Percentiles rank a stretch among this genome's conserved stretches.
These are phyloP conservation scores for Peromyscus aztecus DNA, from an alignment of 2,797 vertebrate genomes.

Conservation along the genomic window DNA sequence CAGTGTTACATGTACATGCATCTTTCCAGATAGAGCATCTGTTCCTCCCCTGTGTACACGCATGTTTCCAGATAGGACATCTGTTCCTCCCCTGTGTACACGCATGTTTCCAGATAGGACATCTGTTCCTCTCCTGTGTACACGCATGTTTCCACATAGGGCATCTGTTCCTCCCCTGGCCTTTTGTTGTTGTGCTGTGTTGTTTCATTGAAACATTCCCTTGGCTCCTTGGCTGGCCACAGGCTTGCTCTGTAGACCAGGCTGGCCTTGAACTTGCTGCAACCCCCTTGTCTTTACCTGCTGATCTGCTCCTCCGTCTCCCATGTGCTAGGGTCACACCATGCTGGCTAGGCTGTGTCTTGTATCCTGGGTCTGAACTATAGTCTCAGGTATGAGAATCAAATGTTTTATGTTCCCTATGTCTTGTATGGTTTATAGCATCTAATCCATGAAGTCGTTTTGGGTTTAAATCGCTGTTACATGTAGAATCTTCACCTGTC, in stretches of 20 bases:
- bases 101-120: neutral
- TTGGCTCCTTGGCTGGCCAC: neutral
- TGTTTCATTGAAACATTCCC: neutral
- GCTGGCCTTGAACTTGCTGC: neutral
- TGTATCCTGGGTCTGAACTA: neutral
- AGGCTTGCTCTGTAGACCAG: neutral
- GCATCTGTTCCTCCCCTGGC: neutral
- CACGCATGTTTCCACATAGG: no score
- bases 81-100: no score
- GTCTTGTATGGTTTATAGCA: neutral
- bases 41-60: no score
- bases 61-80: no score
- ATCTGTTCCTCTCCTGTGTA: neutral
- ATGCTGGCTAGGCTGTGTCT: neutral
- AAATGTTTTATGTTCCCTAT: neutral
- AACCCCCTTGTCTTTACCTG: neutral
- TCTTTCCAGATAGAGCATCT: no score
- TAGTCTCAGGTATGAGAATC: neutral
- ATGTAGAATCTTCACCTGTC: neutral
- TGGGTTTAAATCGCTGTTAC: neutral
- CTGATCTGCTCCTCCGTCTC: neutral
- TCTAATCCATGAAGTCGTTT: slow-evolving; percentile 35
- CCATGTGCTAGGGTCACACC: neutral
- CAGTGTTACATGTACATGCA: no score
- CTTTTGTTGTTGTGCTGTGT: neutral